Evolutionary conservation across 2,888 invertebrate genomes (phyloP).

Genomic region (Oligia latruncula): DNA sequence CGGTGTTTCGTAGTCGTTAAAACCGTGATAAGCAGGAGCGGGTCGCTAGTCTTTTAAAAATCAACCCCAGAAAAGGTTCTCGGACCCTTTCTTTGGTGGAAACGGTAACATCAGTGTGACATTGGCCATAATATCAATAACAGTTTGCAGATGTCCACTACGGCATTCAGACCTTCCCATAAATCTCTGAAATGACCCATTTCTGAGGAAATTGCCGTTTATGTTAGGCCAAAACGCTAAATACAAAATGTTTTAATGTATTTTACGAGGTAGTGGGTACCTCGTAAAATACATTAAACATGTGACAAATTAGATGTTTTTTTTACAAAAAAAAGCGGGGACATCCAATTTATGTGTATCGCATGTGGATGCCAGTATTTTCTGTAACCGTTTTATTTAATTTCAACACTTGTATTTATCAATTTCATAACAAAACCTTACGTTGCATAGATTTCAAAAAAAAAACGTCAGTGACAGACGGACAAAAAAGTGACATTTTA

Average conservation of each 20-base stretch:
- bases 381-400: background rate
- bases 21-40: background rate
- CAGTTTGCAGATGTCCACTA: constrained; percentile 2
- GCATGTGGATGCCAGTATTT: background rate
- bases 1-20: background rate
- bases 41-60: background rate
- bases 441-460: background rate
- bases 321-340: background rate
- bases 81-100: background rate
- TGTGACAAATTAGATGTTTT: background rate
- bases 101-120: background rate
- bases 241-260: constrained; percentile 10
- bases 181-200: constrained; percentile 8
- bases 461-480: background rate
- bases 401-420: background rate
- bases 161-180: background rate
- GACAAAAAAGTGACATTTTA: background rate
- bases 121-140: background rate
- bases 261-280: background rate
- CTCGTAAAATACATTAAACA: too few species aligned
- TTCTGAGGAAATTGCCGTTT: background rate
- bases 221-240: background rate
- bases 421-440: background rate
- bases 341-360: background rate
- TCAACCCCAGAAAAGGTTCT: background rate